Evolutionary conservation across 2,888 invertebrate genomes (phyloP), one percentile per base, ranked within the genome.

Genomic region (Schrankia costaestrigalis): DNA sequence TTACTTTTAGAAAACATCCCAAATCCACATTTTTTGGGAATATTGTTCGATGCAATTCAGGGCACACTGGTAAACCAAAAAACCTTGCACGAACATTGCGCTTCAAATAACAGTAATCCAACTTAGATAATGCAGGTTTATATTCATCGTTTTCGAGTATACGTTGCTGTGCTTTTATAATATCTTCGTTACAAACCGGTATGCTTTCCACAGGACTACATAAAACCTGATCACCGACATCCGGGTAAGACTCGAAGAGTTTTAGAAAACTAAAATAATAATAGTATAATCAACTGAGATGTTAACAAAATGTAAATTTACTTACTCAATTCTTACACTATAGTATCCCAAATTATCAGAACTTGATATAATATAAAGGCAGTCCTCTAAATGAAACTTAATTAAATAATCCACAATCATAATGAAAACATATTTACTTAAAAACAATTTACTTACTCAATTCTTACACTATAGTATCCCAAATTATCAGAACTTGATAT

Each of bases 21-120:
- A 92, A 78, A 78, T 95, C 94, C 37, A 91, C 89, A 72, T 92
- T 92, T 50, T 90, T 90, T 0, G 95, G 95, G 58, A 95, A 91
- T 23, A 88, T 77, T 9, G 89, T 90, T 41, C 93, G 80, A 60
- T 91, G 90, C 11, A 93, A 71, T 63, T 93, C 93, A 10, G 93
- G 92, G 65, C 91, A 92, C 0, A 90, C 89, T 0, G 94, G 94
- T 39, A 95, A 75, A 12, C 91, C 91, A 75, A 81, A 87, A 57
- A 92, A 90, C 54, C 94, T 84, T 4, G 92, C 91, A 68, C 92
- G 92, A 9, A 94, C 89, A 83, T 93, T 91, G 39, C 82, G 75
- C 78, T 94, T 93, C 41, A 91, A 56, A 33, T 66, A 74, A 39
- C 64, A 70, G 49, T 82, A 70, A 2, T 65, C 71, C 4, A 79